Evolutionary conservation across 2,797 vertebrate species (phyloP), one percentile per base, ranked within the genome.

Genomic region (Spinus olivaceus): DNA sequence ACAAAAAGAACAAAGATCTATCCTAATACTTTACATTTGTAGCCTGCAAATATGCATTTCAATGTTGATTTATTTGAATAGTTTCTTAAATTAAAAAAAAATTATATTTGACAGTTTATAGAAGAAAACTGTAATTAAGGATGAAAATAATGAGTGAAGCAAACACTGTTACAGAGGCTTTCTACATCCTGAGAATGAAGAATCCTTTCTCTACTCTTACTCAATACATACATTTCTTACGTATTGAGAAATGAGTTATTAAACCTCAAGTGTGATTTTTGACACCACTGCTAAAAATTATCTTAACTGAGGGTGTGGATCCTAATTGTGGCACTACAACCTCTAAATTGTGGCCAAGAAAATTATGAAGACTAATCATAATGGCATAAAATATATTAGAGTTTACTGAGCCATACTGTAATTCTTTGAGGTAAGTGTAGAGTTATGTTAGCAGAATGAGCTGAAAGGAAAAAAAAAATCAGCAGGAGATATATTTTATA

Each of bases 261-360:
- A 84, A 88, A 87, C 44, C 44, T 86, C 83, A 89, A 77, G 27
- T 56, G 39, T 61, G 79, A 56, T 82, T 97, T 95, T 90, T 87
- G 81, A 96, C 91, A 96, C 49, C 67, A 78, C 54, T 59, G 42
- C 53, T 95, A 89, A 96, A 94, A 95, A 59, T 72, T 82, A 77
- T 60, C 8, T 56, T 82, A 83, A 81, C 41, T 57, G 44, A 83
- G 81, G 81, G 51, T 88, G 39, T 8, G 7, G 14, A 16, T 47
- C 30, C 50, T 51, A 56, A 41, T 4, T 72, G 20, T 44, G 49
- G 20, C 28, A 56, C n/a, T 66, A 28, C 5, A 37, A 22, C 12
- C 51, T 81, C 30, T 57, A 78, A 74, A 51, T 27, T 63, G 6
- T 6, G 10, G 14, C 25, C 22, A 85, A 32, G 33, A 73, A 86